Evolutionary conservation across 2,888 invertebrate species (phyloP), one percentile per base, ranked within the genome.

Genomic region (Leucophenga maculata): DNA sequence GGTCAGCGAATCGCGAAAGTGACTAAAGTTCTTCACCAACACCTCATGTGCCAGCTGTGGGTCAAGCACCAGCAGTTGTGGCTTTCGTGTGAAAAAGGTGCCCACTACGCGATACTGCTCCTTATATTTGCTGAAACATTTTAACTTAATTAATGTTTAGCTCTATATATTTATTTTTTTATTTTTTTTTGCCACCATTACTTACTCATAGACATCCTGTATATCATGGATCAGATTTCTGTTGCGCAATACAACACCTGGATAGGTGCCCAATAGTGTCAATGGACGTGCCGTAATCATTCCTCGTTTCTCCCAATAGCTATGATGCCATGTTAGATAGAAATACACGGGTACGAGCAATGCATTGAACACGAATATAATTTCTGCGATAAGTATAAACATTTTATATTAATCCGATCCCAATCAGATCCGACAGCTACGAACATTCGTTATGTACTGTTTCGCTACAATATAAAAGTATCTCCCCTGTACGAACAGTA

Each of bases 131-230:
- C 87, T 87, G 59, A 0, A 48, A 18, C 9, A 39, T 0, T 14
- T 52, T 32, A 4, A 39, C 18, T 64, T 26, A 3, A 46, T 20
- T n/a, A n/a, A 4, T 3, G 3, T 26, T 11, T 14, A 9, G 11
- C 14, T 18, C 1, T 52, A 46, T 18, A 44, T 66, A 39, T 39
- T 8, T 39, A 39, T n/a, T n/a, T n/a, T n/a, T n/a, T n/a, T n/a
- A n/a, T n/a, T n/a, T n/a, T n/a, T n/a, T n/a, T n/a, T n/a, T n/a
- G n/a, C 39, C 13, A 2, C 14, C 32, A 52, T 8, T n/a, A 73
- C 78, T 75, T 72, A 89, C 89, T 85, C 79, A 75, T 89, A 90
- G 20, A 89, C 80, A 8, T 82, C 80, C 73, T 88, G 85, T 18
- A 87, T 78, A 55, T 89, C 88, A 64, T 84, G 77, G 0, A 86